A percentile compares a stretch with the other conserved stretches of the same genome.
These are phyloP conservation scores for Molossus alvarezi DNA, from an alignment of 2,797 vertebrate genomes.

Conservation along the genomic window DNA sequence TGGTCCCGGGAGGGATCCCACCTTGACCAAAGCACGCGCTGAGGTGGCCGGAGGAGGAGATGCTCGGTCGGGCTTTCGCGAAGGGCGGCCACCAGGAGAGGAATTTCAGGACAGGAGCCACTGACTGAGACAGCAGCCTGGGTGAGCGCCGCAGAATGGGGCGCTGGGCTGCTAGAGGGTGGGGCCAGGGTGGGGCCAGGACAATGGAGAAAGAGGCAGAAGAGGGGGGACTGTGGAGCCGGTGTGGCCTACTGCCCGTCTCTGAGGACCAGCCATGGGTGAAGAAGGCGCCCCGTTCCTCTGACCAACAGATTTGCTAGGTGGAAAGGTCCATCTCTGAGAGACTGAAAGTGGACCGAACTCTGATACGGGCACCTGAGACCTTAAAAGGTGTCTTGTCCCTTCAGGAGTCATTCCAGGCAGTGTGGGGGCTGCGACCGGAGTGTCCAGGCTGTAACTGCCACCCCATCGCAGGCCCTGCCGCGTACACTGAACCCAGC, in stretches of 20 bases:
- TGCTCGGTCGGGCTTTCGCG: background rate
- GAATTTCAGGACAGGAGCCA: background rate
- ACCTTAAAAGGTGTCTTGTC: background rate
- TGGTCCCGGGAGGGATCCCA: background rate
- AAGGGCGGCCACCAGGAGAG: background rate
- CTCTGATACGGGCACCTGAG: background rate
- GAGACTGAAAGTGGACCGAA: background rate
- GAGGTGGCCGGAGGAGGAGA: background rate
- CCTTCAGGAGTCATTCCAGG: background rate
- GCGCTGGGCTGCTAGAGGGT: background rate
- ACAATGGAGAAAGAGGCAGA: background rate
- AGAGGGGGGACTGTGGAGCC: background rate
- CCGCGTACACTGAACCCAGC: background rate
- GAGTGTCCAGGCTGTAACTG: background rate
- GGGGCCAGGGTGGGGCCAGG: background rate
- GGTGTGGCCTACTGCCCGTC: no score
- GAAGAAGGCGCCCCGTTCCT: background rate
- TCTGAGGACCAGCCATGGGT: background rate
- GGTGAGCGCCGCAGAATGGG: background rate
- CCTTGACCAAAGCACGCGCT: background rate
- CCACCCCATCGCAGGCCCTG: background rate
- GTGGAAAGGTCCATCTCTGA: background rate
- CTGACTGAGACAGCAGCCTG: background rate
- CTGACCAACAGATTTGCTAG: background rate
- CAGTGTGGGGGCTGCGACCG: fast-evolving